A percentile compares a stretch with the other conserved stretches of the same genome.
Conservation (phyloP, 2,888 invertebrate genomes). For the Gymnosoma rotundatum region DNA sequence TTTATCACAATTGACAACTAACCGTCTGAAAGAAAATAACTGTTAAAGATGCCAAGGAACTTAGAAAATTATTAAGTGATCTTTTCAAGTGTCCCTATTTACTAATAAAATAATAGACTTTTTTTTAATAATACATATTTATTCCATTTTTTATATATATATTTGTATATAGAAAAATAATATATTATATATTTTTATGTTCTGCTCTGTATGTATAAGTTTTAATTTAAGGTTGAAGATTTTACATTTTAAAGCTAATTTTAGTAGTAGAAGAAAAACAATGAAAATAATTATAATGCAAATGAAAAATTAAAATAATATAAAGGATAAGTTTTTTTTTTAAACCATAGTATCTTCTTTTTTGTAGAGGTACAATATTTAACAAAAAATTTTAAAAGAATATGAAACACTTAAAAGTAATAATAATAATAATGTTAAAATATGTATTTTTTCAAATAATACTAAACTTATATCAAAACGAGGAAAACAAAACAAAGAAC, state of each 20-base stretch:
- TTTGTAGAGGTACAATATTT: conserved; percentile 62
- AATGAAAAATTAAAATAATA: conserved; percentile 13
- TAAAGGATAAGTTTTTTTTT: conserved; percentile 54
- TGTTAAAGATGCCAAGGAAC: too few relatives aligned
- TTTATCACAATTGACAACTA: too few relatives aligned
- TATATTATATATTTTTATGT: conserved; percentile 65
- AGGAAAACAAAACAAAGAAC: conserved; percentile 47
- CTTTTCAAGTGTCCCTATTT: too few relatives aligned
- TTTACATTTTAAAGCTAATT: conserved; percentile 46
- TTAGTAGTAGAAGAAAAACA: conserved; percentile 28
- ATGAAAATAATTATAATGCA: conserved; percentile 44
- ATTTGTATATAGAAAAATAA: conserved; percentile 65
- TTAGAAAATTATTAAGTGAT: too few relatives aligned
- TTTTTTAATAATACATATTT: too few relatives aligned
- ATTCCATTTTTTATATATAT: too few relatives aligned
- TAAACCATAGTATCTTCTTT: conserved; percentile 28
- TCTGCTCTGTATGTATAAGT: conserved; percentile 74
- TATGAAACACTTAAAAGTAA: conserved; percentile 69
- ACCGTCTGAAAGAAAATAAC: too few relatives aligned
- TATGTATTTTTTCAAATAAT: conserved; percentile 58
- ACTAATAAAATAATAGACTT: too few relatives aligned
- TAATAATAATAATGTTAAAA: conserved; percentile 21
- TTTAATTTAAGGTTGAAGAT: conserved; percentile 32
- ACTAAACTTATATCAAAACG: conserved; percentile 43
- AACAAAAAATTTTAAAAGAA: conserved; percentile 48